Evolutionary conservation across 2,888 invertebrate genomes (phyloP).

Genomic region (Trissolcus brochymenae): DNA sequence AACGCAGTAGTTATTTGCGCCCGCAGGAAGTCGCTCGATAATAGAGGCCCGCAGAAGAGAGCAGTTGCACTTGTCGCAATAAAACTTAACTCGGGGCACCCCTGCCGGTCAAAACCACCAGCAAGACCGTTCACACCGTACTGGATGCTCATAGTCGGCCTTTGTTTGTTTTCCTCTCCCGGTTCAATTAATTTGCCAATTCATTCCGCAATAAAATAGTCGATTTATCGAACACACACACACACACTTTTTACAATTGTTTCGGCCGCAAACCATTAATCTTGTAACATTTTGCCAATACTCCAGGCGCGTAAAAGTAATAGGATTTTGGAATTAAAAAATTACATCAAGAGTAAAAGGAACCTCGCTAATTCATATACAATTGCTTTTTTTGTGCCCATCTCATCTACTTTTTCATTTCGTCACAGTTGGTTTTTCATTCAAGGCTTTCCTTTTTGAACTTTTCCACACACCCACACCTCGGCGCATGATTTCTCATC

Average conservation of each 20-base stretch:
- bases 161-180: slow-evolving; percentile 41
- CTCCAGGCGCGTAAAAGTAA: slow-evolving; percentile 9
- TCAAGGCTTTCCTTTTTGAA: slow-evolving; percentile 36
- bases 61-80: slow-evolving; percentile 73
- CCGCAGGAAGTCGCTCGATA: slow-evolving; percentile 68
- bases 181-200: slow-evolving; percentile 14
- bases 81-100: slow-evolving; percentile 66
- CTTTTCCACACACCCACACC: slow-evolving; percentile 42
- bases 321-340: slow-evolving; percentile 31
- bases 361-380: slow-evolving; percentile 8
- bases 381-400: slow-evolving; percentile 14
- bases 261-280: slow-evolving; percentile 8
- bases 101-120: slow-evolving; percentile 47
- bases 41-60: slow-evolving; percentile 69
- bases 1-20: slow-evolving; percentile 64
- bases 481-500: slow-evolving; percentile 64
- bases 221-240: neutral
- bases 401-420: slow-evolving; percentile 47
- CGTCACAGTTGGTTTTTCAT: slow-evolving; percentile 41
- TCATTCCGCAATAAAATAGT: slow-evolving; percentile 4
- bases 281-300: slow-evolving; percentile 9
- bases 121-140: slow-evolving; percentile 55
- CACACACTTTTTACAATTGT: neutral
- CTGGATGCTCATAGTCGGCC: slow-evolving; percentile 45
- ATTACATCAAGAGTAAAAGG: slow-evolving; percentile 10